phyloP scores from a whole-genome alignment of 2,113 vertebrate genomes.

The Labeo catla region DNA sequence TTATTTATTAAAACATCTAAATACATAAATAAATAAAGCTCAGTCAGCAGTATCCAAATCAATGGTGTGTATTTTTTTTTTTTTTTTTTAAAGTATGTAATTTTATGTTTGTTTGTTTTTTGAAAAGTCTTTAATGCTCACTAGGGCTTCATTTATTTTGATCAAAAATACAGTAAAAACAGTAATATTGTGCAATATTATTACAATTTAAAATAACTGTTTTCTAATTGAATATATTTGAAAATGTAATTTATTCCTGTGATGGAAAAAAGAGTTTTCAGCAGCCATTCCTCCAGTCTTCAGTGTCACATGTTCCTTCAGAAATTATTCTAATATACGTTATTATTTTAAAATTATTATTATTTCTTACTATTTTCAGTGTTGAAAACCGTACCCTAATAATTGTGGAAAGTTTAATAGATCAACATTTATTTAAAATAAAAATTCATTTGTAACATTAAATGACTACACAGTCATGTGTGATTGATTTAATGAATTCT shows the following conservation, averaged over 20 bases:
- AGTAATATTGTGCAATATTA: neutral
- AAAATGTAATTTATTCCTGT: no score
- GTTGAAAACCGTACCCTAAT: neutral
- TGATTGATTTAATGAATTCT: neutral
- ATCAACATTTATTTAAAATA: neutral
- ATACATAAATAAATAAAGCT: no score
- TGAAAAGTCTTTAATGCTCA: neutral
- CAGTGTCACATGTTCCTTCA: neutral
- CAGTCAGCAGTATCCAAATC: no score
- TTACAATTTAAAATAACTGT: neutral
- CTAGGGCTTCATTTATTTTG: neutral
- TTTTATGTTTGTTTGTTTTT: neutral
- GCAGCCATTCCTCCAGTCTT: no score
- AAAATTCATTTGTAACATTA: neutral
- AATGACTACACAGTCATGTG: neutral
- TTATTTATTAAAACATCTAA: no score
- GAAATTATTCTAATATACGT: no score
- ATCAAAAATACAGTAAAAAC: no score
- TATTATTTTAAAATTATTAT: neutral
- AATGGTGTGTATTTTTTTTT: no score
- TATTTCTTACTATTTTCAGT: neutral
- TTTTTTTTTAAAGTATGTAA: no score
- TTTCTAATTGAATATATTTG: neutral
- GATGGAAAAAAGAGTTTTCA: no score
- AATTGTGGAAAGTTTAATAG: neutral